Evolutionary conservation across 23 tunicate genomes (phyloP).

Genomic region (Botrylloides violaceus): DNA sequence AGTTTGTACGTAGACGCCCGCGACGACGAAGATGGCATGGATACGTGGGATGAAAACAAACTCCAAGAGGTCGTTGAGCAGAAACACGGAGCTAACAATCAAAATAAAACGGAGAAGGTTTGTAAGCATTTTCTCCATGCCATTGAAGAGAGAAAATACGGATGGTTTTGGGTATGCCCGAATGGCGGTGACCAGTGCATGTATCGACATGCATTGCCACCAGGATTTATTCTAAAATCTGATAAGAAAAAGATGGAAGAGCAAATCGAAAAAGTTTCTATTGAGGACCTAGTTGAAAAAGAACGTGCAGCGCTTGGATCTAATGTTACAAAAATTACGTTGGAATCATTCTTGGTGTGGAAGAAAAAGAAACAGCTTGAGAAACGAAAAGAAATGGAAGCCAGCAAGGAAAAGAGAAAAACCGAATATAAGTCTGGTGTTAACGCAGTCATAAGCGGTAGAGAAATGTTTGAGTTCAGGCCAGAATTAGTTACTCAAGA

Average conservation of each 20-base stretch:
- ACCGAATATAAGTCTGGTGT: conserved; percentile 79
- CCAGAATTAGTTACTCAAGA: conserved; percentile 88
- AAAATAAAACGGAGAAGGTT: conserved; percentile 71
- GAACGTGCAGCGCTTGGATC: conserved; percentile 97
- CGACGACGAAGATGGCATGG: conserved; percentile 85
- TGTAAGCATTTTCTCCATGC: conserved; percentile 84
- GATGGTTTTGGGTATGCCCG: conserved; percentile 99
- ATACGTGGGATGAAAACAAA: conserved; percentile 87
- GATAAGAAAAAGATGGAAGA: conserved; percentile 94
- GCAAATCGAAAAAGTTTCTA: conserved; percentile 70
- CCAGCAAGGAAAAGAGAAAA: conserved; percentile 64
- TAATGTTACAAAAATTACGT: conserved; percentile 85
- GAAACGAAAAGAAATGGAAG: conserved; percentile 60
- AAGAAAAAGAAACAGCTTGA: conserved; percentile 84
- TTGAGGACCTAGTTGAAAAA: conserved; percentile 90
- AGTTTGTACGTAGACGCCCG: conserved; percentile 63
- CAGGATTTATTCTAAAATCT: conserved; percentile 80
- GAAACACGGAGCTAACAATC: conserved; percentile 86
- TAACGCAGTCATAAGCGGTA: conserved; percentile 58
- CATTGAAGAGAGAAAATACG: conserved; percentile 85
- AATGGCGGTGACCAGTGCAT: conserved; percentile 72
- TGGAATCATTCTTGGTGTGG: conserved; percentile 84
- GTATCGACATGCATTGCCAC: conserved; percentile 94
- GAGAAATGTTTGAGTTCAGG: conserved; percentile 90
- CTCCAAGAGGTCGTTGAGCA: conserved; percentile 83